Evolutionary conservation across 35 echinoderm and acorn worm genomes (phyloP).

Genomic region (Amphiura filiformis): DNA sequence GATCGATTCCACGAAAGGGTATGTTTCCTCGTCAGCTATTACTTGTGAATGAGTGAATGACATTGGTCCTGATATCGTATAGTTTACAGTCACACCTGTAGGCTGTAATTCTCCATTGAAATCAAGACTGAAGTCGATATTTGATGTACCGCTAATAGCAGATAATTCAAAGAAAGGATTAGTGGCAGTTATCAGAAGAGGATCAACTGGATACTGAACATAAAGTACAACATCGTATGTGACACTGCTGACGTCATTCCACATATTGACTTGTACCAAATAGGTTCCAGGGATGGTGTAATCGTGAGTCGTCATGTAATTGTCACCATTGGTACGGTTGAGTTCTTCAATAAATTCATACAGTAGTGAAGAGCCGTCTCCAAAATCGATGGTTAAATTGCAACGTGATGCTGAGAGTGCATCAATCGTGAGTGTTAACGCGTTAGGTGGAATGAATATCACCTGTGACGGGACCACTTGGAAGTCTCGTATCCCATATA

Average conservation of each 20-base stretch:
- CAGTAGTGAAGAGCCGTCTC: background rate
- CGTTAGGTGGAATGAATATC: background rate
- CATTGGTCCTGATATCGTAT: background rate
- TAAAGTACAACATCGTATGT: background rate
- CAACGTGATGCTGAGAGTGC: background rate
- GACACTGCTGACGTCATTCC: constrained; percentile 19
- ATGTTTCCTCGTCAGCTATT: background rate
- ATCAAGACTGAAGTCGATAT: background rate
- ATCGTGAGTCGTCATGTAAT: background rate
- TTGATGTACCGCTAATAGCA: background rate
- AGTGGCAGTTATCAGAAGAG: background rate
- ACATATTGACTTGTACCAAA: background rate
- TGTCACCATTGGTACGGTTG: background rate
- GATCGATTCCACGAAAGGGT: background rate
- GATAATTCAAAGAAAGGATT: background rate
- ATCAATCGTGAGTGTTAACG: background rate
- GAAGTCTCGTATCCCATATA: background rate
- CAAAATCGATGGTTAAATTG: constrained; percentile 1
- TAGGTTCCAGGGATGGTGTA: background rate
- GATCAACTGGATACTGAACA: constrained; percentile 3
- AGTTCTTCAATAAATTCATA: background rate
- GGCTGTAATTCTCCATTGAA: background rate
- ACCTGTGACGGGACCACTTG: background rate
- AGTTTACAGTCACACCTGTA: background rate
- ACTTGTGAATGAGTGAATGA: background rate